phyloP scores from a whole-genome alignment of 2,888 invertebrate genomes.

The Bombylius major region DNA sequence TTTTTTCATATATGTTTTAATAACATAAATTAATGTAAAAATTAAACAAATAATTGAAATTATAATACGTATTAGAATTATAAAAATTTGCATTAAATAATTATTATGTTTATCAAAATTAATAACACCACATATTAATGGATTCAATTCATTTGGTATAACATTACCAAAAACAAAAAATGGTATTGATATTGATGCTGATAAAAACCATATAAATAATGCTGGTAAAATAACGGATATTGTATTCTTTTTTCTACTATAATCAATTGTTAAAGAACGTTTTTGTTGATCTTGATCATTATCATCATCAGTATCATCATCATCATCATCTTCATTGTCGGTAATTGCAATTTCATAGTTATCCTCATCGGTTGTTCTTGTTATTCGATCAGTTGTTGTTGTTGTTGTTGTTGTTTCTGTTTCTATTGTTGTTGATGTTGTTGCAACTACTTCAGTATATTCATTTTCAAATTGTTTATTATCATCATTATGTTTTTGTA shows the following conservation, averaged over 20 bases:
- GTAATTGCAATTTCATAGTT: constrained; percentile 16
- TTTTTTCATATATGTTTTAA: constrained; percentile 2
- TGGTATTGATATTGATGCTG: constrained; percentile 46
- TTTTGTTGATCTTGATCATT: constrained; percentile 16
- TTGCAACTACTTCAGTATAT: constrained; percentile 2
- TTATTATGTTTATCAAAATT: constrained; percentile 13
- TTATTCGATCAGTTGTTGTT: background rate
- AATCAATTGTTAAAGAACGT: constrained; percentile 44
- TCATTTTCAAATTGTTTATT: constrained; percentile 1
- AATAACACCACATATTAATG: constrained; percentile 11
- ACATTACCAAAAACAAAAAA: constrained; percentile 13
- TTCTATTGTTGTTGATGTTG: background rate
- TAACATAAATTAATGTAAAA: constrained; percentile 4
- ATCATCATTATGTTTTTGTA: constrained; percentile 1
- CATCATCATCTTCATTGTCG: too few relatives aligned
- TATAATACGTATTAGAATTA: constrained; percentile 10
- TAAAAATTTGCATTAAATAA: constrained; percentile 12
- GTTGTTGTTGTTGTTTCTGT: background rate
- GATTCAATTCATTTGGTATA: constrained; percentile 10
- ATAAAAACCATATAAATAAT: constrained; percentile 45
- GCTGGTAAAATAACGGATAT: constrained; percentile 43
- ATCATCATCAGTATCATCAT: too few relatives aligned
- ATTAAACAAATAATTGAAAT: constrained; percentile 11
- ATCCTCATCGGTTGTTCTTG: constrained; percentile 7
- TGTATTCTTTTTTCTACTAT: constrained; percentile 36